These are phyloP conservation scores for Hydractinia echinata DNA, from an alignment of 30 jellyfish, hydroid and myxozoan genomes.

Conservation along the genomic window DNA sequence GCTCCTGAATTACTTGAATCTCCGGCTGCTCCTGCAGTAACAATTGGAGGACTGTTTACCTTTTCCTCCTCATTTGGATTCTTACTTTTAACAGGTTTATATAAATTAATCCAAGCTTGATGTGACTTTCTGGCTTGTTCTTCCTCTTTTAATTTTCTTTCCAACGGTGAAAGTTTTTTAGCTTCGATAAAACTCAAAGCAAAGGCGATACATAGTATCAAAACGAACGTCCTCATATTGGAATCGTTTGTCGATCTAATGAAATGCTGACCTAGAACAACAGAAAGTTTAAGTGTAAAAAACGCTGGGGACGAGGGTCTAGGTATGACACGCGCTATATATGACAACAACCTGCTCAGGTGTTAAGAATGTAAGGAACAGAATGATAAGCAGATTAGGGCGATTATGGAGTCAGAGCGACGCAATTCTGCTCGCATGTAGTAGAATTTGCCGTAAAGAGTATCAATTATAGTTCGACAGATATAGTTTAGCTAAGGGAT, in stretches of 20 bases:
- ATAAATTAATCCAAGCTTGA: constrained; percentile 62
- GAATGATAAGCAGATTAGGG: too few species aligned
- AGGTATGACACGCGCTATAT: too few species aligned
- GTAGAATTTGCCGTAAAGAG: too few species aligned
- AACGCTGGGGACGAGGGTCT: not conserved
- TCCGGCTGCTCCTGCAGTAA: constrained; percentile 41
- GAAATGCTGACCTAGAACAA: not conserved
- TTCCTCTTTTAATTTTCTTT: constrained; percentile 46
- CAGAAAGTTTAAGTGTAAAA: not conserved
- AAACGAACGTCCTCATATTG: constrained; percentile 69
- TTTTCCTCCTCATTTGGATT: constrained; percentile 5
- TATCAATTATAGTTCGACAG: too few species aligned
- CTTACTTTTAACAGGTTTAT: constrained; percentile 36
- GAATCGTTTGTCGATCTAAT: not conserved
- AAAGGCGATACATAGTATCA: constrained; percentile 23
- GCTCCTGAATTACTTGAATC: constrained; percentile 39
- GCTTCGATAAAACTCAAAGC: constrained; percentile 46
- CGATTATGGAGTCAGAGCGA: too few species aligned
- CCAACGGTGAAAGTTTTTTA: constrained; percentile 42
- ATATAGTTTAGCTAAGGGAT: too few species aligned
- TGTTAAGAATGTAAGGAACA: too few species aligned
- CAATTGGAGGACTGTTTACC: constrained; percentile 17
- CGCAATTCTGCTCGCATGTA: too few species aligned
- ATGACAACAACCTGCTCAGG: too few species aligned
- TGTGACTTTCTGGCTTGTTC: constrained; percentile 32